Evolutionary conservation across 2,113 vertebrate genomes (phyloP).

Genomic region (Circaetus gallicus): DNA sequence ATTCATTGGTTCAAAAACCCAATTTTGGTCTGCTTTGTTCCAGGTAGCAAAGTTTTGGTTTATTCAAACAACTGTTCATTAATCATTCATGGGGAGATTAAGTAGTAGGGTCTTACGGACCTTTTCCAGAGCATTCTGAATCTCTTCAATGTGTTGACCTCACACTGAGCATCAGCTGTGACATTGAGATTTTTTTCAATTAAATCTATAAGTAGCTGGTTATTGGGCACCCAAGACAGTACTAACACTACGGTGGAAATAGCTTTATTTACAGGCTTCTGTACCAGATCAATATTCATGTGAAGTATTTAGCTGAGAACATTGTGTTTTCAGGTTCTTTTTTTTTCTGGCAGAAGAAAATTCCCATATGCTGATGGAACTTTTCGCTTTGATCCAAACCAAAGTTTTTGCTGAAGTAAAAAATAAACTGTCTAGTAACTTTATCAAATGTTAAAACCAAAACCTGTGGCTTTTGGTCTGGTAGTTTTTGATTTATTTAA

Average conservation of each 20-base stretch:
- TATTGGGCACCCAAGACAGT: neutral
- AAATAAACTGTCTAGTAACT: neutral
- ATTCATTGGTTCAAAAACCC: neutral
- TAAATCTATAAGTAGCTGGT: neutral
- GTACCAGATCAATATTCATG: neutral
- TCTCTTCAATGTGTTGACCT: neutral
- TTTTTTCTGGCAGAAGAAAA: neutral
- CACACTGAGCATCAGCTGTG: neutral
- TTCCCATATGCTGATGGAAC: neutral
- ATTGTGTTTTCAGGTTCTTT: neutral
- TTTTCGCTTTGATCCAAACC: neutral
- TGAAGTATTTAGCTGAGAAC: neutral
- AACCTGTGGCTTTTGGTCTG: neutral
- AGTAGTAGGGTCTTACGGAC: neutral
- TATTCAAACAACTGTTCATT: neutral
- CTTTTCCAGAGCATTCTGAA: neutral
- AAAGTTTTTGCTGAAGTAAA: neutral
- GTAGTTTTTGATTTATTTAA: neutral
- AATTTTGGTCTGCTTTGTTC: neutral
- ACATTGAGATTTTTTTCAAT: neutral
- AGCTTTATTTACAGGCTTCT: neutral
- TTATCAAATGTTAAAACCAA: neutral
- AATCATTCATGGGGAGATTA: rapidly evolving
- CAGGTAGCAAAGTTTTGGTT: neutral
- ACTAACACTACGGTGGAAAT: neutral